Percentiles rank a stretch among this genome's conserved stretches.
phyloP scores from a whole-genome alignment of 2,888 invertebrate genomes.

The Scotopteryx bipunctaria region DNA sequence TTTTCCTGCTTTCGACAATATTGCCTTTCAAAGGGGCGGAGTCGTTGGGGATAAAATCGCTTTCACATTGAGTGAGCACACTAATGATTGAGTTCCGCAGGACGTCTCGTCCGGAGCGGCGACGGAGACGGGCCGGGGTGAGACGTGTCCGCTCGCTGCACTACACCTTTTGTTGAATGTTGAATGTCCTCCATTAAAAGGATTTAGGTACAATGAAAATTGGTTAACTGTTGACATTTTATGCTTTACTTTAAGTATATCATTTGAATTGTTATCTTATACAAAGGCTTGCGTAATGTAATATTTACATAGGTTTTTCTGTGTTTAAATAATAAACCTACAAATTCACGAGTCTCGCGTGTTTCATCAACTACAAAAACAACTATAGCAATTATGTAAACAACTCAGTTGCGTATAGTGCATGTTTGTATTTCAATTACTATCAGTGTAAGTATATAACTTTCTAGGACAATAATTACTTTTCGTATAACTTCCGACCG shows the following conservation, averaged over 20 bases:
- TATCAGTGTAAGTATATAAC: too few relatives aligned
- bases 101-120: conserved; percentile 47
- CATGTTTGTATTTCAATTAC: too few relatives aligned
- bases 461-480: not conserved
- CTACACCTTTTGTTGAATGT: conserved; percentile 68
- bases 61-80: conserved; percentile 81
- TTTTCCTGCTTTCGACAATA: conserved; percentile 81
- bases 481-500: not conserved
- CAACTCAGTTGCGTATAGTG: too few relatives aligned
- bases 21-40: conserved; percentile 78
- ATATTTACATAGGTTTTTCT: too few relatives aligned
- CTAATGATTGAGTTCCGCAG: conserved; percentile 82
- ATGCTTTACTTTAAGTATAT: not conserved
- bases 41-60: conserved; percentile 75
- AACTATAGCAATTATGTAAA: too few relatives aligned
- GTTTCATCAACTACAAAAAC: too few relatives aligned
- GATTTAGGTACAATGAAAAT: conserved; percentile 59
- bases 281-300: too few relatives aligned
- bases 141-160: conserved; percentile 42
- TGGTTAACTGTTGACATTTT: conserved; percentile 7
- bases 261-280: too few relatives aligned
- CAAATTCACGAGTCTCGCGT: too few relatives aligned
- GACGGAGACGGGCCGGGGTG: conserved; percentile 41
- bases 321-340: too few relatives aligned
- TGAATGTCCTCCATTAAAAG: conserved; percentile 67